Percentiles rank a stretch among this genome's conserved stretches.
phyloP scores from a whole-genome alignment of 2,113 vertebrate species.

The Gavialis gangeticus region DNA sequence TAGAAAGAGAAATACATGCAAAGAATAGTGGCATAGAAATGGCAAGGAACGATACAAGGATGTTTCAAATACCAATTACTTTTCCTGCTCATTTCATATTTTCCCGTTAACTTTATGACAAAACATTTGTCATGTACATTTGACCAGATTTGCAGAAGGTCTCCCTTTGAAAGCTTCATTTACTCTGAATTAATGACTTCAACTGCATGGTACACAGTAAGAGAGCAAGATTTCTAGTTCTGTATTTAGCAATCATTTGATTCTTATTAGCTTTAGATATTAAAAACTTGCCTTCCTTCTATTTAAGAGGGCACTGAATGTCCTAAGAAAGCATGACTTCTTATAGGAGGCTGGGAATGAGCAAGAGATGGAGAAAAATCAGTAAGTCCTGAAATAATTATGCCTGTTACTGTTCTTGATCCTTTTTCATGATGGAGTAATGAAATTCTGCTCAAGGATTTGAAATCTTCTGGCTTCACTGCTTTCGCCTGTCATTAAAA shows the following conservation, averaged over 20 bases:
- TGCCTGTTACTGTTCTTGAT: not conserved
- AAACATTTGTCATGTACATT: not conserved
- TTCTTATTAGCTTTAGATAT: not conserved
- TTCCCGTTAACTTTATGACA: not conserved
- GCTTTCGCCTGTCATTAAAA: not conserved
- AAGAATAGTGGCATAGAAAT: not conserved
- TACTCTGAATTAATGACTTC: not conserved
- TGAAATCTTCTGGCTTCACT: not conserved
- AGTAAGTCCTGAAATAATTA: not conserved
- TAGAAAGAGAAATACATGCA: not conserved
- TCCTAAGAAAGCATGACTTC: not conserved
- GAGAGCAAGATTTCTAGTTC: not conserved
- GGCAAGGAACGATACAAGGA: not conserved
- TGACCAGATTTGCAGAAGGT: not conserved
- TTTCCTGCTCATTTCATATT: not conserved
- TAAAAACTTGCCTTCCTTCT: not conserved
- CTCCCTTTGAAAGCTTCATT: not conserved
- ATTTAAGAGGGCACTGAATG: not conserved
- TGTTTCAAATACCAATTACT: not conserved
- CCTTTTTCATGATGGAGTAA: not conserved
- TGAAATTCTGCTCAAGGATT: not conserved
- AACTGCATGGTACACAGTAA: not conserved
- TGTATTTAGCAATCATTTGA: not conserved
- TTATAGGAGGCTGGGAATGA: not conserved
- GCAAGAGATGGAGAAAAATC: not conserved